Conservation (phyloP, 2,888 invertebrate genomes). For the Priocnemis perturbator region DNA sequence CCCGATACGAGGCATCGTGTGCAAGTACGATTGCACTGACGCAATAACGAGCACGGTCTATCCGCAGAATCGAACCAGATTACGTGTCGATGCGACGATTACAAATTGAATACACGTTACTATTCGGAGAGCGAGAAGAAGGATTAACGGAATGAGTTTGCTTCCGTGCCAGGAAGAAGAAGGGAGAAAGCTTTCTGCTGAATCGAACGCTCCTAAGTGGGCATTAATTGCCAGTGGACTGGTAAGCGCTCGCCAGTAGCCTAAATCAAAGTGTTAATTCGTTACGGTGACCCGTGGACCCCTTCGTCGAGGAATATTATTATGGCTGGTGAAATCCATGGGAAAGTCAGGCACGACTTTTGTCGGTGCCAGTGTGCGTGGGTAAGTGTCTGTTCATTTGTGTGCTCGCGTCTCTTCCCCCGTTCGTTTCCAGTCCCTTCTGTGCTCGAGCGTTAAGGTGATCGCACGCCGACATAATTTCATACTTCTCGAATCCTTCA, state of each 20-base stretch:
- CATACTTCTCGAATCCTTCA: too few relatives aligned
- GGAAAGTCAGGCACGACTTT: conserved; percentile 28
- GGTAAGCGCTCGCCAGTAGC: not conserved
- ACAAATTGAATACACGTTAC: not conserved
- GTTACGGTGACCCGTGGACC: conserved; percentile 32
- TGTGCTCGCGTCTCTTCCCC: too few relatives aligned
- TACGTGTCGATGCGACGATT: not conserved
- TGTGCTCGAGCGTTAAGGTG: too few relatives aligned
- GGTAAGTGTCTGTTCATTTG: too few relatives aligned
- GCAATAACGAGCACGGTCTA: too few relatives aligned
- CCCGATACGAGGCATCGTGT: too few relatives aligned
- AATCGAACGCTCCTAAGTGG: not conserved
- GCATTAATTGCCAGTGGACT: conserved; percentile 10
- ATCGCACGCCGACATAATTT: too few relatives aligned
- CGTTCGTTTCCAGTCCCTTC: too few relatives aligned
- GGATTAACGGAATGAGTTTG: not conserved
- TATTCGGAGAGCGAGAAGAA: not conserved
- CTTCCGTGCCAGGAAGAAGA: not conserved
- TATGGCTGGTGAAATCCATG: conserved; percentile 43
- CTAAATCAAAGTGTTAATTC: conserved; percentile 39
- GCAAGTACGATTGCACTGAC: too few relatives aligned
- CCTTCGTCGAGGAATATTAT: conserved; percentile 3
- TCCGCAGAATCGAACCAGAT: too few relatives aligned
- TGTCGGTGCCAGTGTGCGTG: too few relatives aligned
- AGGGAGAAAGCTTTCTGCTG: not conserved